Base-by-base conservation (phyloP, 2,113 vertebrate genomes). In the Phoxinus phoxinus region DNA sequence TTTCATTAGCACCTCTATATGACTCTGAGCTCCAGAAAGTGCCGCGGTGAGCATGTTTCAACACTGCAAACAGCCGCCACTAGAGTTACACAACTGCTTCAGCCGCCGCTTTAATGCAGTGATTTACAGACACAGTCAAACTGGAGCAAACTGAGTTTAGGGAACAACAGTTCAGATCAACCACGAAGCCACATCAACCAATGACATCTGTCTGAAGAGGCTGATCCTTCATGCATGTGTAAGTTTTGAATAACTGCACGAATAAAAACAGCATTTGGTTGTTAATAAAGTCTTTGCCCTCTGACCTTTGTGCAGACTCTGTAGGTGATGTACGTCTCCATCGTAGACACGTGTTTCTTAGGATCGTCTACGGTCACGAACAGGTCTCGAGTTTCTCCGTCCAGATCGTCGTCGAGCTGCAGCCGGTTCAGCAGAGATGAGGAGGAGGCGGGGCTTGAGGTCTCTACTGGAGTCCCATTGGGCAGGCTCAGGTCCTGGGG, bases 261-360 rank as follows among this genome's bases (percentile, higher is more conserved):
- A 41, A 72, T 72, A n/a, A 41, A 23, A 71, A 71, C 67, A 37
- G 32, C 32, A 71, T 21, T 9, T 32, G 6, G 0, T 37, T 21
- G 30, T 37, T 19, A 35, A 32, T 37, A 23, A 46, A 48, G 72
- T 3, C 51, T 61, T 25, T 51, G 21, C 30, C 27, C 41, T 75
- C 91, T 83, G 92, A 99, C 98, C 95, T 98, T 99, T 84, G 97
- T 98, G 83, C 96, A 97, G 91, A 99, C 96, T 90, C 96, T 95
- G 90, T 99, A 99, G 0, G 97, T 99, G 92, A 99, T 98, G 86
- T 98, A 99, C 0, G 98, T 99, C 92, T 99, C 98, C 98, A 99
- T 99, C 1, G 98, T 98, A 86, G 97, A 98, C 32, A 99, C 96
- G 0, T 99, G 98, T 87, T 99, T 99, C 94, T 99, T 99, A 17